A percentile compares a stretch with the other conserved stretches of the same genome.
These are phyloP conservation scores for Cairina moschata DNA, from an alignment of 2,113 vertebrate species.

Conservation along the genomic window DNA sequence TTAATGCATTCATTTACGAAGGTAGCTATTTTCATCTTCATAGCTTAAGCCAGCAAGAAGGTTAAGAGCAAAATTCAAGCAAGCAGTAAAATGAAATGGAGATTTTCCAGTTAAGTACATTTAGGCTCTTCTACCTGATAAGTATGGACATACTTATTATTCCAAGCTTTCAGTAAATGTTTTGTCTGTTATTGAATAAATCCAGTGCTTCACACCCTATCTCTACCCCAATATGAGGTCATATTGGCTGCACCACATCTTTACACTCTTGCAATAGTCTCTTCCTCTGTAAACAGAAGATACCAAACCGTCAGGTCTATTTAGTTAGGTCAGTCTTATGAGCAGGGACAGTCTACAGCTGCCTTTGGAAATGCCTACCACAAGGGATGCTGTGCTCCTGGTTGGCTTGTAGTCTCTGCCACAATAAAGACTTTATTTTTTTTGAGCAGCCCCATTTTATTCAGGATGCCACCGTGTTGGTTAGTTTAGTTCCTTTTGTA, in stretches of 20 bases:
- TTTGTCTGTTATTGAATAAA: neutral
- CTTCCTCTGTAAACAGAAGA: neutral
- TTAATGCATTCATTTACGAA: neutral
- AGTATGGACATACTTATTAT: neutral
- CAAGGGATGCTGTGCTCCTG: neutral
- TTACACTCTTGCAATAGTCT: neutral
- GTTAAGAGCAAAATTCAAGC: neutral
- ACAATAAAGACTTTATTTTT: neutral
- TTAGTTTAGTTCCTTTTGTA: neutral
- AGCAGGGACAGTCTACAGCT: neutral
- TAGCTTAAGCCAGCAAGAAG: neutral
- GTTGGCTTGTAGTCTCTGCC: neutral
- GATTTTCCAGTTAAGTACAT: neutral
- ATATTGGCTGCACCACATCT: neutral
- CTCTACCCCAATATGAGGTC: neutral
- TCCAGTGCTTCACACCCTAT: neutral
- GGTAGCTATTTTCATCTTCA: neutral
- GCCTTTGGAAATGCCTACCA: neutral
- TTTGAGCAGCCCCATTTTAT: neutral
- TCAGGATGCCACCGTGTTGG: neutral
- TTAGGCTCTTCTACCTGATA: neutral
- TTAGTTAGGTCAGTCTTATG: neutral
- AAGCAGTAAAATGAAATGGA: neutral
- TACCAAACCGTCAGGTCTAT: neutral
- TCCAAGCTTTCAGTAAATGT: neutral